phyloP scores from a whole-genome alignment of 1,140 invertebrate species.

The Macrostomum lignano region DNA sequence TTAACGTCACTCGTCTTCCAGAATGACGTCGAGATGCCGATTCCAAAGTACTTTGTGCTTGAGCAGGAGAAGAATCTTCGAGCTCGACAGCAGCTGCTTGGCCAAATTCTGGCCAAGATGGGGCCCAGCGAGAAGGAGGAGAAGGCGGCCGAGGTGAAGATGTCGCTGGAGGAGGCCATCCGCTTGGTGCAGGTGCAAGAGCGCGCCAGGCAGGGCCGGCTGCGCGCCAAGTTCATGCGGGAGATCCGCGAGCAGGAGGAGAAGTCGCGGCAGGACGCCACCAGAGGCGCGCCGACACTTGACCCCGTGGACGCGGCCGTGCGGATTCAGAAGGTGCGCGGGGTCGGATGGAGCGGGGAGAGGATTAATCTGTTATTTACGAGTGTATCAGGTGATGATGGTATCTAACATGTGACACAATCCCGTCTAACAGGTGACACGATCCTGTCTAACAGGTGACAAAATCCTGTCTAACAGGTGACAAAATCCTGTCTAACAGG shows the following conservation, averaged over 20 bases:
- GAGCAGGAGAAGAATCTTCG: slow-evolving; percentile 21
- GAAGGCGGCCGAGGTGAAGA: slow-evolving; percentile 22
- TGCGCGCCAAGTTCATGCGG: slow-evolving; percentile 55
- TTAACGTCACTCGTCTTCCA: no score
- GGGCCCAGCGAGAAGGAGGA: slow-evolving; percentile 20
- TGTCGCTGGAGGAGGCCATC: slow-evolving; percentile 53
- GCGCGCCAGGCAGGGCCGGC: slow-evolving; percentile 49
- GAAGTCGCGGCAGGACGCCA: slow-evolving; percentile 15
- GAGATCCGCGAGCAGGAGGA: slow-evolving; percentile 38
- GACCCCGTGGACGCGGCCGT: slow-evolving; percentile 21
- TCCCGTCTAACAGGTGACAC: no score
- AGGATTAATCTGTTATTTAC: no score
- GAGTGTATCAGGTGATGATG: no score
- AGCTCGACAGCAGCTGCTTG: slow-evolving; percentile 24
- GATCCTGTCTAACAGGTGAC: no score
- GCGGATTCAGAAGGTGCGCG: slow-evolving; percentile 22
- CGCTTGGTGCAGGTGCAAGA: slow-evolving; percentile 59
- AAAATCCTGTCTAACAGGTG: no score
- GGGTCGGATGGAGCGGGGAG: no score
- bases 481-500: no score
- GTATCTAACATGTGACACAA: no score
- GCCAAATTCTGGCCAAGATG: slow-evolving; percentile 22
- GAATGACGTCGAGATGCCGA: slow-evolving; percentile 30
- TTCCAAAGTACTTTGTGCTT: slow-evolving; percentile 29
- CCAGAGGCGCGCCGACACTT: slow-evolving; percentile 16